phyloP scores from a whole-genome alignment of 2,113 vertebrate species.

The Oncorhynchus nerka region DNA sequence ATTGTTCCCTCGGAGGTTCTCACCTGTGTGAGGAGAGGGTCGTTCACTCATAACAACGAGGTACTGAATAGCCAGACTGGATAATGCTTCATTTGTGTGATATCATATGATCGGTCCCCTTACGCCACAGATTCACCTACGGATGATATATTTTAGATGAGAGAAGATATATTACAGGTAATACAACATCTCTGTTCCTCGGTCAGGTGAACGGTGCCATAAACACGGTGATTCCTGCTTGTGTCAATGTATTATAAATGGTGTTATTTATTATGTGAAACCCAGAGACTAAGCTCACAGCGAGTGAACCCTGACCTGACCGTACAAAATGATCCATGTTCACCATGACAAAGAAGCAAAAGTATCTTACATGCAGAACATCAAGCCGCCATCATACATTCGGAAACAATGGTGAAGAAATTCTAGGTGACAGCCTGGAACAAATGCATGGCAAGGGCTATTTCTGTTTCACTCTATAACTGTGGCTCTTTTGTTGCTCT shows the following conservation, averaged over 20 bases:
- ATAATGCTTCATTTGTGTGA: no score
- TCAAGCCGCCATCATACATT: constrained; percentile 51
- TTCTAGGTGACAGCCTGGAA: constrained; percentile 37
- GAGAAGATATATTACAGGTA: no score
- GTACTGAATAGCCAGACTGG: not conserved
- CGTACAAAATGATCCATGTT: constrained; percentile 42
- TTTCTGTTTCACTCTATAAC: constrained; percentile 1
- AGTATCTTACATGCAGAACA: constrained; percentile 33
- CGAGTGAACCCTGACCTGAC: constrained; percentile 18
- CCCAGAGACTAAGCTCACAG: constrained; percentile 4
- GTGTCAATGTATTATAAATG: not conserved
- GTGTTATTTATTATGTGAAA: not conserved
- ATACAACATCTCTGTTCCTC: not conserved
- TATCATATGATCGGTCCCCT: no score
- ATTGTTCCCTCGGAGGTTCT: constrained; percentile 59
- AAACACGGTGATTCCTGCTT: not conserved
- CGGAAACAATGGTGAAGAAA: constrained; percentile 35
- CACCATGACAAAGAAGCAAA: constrained; percentile 30
- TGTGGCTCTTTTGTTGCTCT: not conserved
- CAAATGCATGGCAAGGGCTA: constrained; percentile 12
- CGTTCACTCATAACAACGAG: constrained; percentile 21
- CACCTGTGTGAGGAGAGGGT: not conserved
- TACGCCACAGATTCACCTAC: no score
- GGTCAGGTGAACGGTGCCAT: not conserved
- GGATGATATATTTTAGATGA: no score